Evolutionary conservation across 2,797 vertebrate species (phyloP), one percentile per base, ranked within the genome.

Genomic region (Mormyrus hasselquistii): DNA sequence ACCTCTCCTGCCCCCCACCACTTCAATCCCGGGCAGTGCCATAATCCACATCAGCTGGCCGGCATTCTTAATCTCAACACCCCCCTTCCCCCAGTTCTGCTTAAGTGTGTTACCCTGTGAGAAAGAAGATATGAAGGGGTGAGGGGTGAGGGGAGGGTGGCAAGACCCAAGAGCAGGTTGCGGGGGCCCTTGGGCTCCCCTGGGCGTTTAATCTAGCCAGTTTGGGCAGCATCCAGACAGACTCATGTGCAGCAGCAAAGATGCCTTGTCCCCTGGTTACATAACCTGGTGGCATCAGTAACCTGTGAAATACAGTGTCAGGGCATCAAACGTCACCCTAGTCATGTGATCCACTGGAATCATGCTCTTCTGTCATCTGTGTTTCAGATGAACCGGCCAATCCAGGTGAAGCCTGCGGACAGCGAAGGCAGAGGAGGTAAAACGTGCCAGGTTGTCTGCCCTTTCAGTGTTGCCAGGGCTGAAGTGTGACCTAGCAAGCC

Each of bases 401-500:
- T 97, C 94, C 97, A 97, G 93, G 97, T 97, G 93, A 97, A 97
- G 93, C 97, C 97, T 19, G 97, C 97, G 73, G 97, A 97, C 95
- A 97, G 97, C 73, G 97, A 97, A 93, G 97, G 96, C 90, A 94
- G 97, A 93, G 97, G 97, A 96, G 97, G 97, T 97, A 95, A 95
- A 94, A 91, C 86, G 59, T 59, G 88, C 86, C 89, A 4, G 22
- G 7, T 47, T 16, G 12, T 41, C 34, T 9, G 19, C 41, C 53
- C 47, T 49, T 47, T 47, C 34, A 16, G 69, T 29, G 9, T n/a
- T 50, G 85, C 65, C 34, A 53, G 76, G 85, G 55, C 50, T 76
- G 59, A 86, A 57, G 5, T 6, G 47, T n/a, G 53, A 57, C 29
- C 47, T 22, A 25, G 22, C n/a, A 41, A 57, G 50, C 22, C 50